Evolutionary conservation across 1,140 invertebrate genomes (phyloP), one percentile per base, ranked within the genome.

Genomic region (Lasioglossum albipes): DNA sequence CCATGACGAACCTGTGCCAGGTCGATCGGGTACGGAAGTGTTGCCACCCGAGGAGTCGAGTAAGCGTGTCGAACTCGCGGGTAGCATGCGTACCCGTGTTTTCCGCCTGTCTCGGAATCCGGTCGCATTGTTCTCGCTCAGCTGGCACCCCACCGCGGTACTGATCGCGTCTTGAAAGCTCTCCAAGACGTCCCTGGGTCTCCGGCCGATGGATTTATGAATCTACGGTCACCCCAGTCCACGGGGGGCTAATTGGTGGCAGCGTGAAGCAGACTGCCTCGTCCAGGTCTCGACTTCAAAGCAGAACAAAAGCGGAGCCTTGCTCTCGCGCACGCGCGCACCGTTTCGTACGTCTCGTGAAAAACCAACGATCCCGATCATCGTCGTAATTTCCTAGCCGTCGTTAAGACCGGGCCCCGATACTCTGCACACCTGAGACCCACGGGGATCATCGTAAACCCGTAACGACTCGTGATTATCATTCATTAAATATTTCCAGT

Each of bases 221-320:
- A 75, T 86, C 86, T 83, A 88, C 76, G 72, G 77, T 79, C 79
- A 75, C 80, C 82, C 72, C 9, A 57, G 18, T n/a, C 82, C 41
- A 16, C 70, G 61, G 86, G 86, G 83, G 86, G 84, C 73, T 87
- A 88, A 88, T 88, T 87, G 87, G 82, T 68, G 75, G 75, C 81
- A 87, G 83, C 86, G 69, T 83, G 86, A 83, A 82, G 67, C 42
- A 36, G 59, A 57, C 36, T 36, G 49, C 65, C n/a, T 65, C 65
- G 49, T 52, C 13, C 42, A 16, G 13, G 41, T 27, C 45, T 12
- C 41, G 54, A 10, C 45, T 18, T n/a, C 62, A 13, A 42, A 70
- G 75, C 65, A 16, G 12, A 18, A 42, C 22, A 13, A 69, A 54
- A 45, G 59, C n/a, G 42, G 18, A 62, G 36, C 45, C 61, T 41